Base-by-base conservation (phyloP, 2,797 vertebrate species). In the Channallabes apus region DNA sequence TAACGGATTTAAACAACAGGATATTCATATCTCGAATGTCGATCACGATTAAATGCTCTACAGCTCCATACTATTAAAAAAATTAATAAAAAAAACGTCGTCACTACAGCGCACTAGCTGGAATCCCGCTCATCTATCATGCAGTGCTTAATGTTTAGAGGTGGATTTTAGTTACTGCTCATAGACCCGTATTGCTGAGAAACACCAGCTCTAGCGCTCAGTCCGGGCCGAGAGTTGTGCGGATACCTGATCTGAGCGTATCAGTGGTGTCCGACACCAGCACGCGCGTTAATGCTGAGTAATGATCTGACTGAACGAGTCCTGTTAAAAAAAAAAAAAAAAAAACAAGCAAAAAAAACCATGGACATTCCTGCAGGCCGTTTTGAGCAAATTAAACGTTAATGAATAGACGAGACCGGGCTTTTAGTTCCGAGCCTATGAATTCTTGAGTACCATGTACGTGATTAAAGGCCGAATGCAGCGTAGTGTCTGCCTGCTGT, bases 261-360 rank as follows among this genome's bases (percentile, higher is more conserved):
- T 79, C 67, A 17, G 20, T 12, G 17, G 24, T 22, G 38, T 38
- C 41, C 38, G 67, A 61, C 84, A 80, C 77, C 29, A 62, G 54
- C 54, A 29, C 56, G 27, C 12, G 54, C 56, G 41, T 59, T 59
- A 24, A 61, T 80, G 58, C 20, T 22, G 75, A 24, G 7, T 20
- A 22, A 18, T 80, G 79, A 75, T 83, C 67, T 80, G 69, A 64
- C 41, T 85, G 61, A 83, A 83, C 83, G 72, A 73, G 46, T 86
- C 85, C 79, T 73, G 65, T 76, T 41, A 24, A 3, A 9, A n/a
- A 62, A 62, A 24, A 62, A 35, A 64, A 18, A 27, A 56, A 64
- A 27, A 77, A n/a, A n/a, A n/a, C n/a, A n/a, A n/a, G n/a, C n/a
- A n/a, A n/a, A n/a, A 51, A 14, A 46, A 11, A 77, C 6, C 46